Base-by-base conservation (phyloP, 2,797 vertebrate genomes). In the Parotocinclus haroldoi region DNA sequence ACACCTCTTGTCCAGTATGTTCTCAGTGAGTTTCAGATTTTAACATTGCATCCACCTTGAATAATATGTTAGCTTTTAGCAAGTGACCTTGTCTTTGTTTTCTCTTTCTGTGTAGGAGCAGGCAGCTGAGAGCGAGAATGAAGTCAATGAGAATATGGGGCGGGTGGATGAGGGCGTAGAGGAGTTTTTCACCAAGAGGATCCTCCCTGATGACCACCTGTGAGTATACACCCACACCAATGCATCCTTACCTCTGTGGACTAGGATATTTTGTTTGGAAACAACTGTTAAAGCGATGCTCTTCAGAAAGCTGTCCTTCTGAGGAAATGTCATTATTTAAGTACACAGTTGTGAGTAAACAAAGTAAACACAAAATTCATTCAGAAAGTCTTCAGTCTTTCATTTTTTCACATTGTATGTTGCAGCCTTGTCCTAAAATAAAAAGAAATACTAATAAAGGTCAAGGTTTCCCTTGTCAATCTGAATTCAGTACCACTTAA, bases 181-280 rank as follows among this genome's bases (percentile, higher is more conserved):
- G 68, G 96, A 97, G 78, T 98, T 98, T 88, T 98, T 98, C 79
- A 91, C 93, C 77, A 97, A 96, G 87, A 97, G 91, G 84, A 87
- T 96, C 83, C 91, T 95, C 76, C 88, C 91, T 38, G 93, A 94
- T 85, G 90, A 90, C 72, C 85, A 82, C 76, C 87, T 83, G 94
- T 97, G 88, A 96, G 95, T 92, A 87, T 17, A 66, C 8, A 64
- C 53, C 60, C 12, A 63, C 13, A 42, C 14, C 17, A 12, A 17
- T 12, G 19, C 27, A 39, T 53, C 40, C 48, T 44, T 53, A 10
- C 14, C 27, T 27, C 27, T 27, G 27, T 27, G 5, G 27, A 27
- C 27, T 27, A 27, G 5, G 27, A 11, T 0, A 0, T 14, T 37
- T 19, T 18, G 19, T 56, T 14, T 38, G 16, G 7, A 56, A 10